Conservation (phyloP, 2,113 vertebrate genomes). For the Charadrius vociferus region DNA sequence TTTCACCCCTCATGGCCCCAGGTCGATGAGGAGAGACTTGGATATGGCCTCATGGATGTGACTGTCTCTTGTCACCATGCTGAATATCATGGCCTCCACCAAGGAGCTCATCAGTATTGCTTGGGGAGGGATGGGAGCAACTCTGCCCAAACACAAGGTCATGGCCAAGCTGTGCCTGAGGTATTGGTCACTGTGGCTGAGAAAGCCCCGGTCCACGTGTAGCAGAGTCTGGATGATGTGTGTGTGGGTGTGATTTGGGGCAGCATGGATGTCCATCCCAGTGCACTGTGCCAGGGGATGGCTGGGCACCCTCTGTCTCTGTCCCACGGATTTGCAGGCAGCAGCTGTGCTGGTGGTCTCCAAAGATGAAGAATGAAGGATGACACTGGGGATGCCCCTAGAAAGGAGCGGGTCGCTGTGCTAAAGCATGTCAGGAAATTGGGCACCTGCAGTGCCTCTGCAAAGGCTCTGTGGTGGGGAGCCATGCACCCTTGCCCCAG, state of each 20-base stretch:
- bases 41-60: not conserved
- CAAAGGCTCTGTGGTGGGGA: too few relatives aligned
- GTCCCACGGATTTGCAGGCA: not conserved
- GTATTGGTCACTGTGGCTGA: not conserved
- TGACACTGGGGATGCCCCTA: not conserved
- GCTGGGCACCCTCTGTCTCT: not conserved
- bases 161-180: not conserved
- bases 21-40: not conserved
- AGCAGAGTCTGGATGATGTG: not conserved
- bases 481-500: too few relatives aligned
- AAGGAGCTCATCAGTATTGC: not conserved
- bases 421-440: not conserved
- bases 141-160: not conserved
- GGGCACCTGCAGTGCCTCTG: not conserved
- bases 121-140: not conserved
- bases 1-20: not conserved
- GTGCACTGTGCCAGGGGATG: not conserved
- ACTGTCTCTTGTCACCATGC: not conserved
- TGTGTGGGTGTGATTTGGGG: not conserved
- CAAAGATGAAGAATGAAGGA: not conserved
- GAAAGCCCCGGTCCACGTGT: not conserved
- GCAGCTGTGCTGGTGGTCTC: rapidly evolving
- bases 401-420: not conserved
- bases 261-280: not conserved
- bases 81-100: not conserved